phyloP scores from a whole-genome alignment of 2,113 vertebrate genomes.

The Oncorhynchus mykiss region DNA sequence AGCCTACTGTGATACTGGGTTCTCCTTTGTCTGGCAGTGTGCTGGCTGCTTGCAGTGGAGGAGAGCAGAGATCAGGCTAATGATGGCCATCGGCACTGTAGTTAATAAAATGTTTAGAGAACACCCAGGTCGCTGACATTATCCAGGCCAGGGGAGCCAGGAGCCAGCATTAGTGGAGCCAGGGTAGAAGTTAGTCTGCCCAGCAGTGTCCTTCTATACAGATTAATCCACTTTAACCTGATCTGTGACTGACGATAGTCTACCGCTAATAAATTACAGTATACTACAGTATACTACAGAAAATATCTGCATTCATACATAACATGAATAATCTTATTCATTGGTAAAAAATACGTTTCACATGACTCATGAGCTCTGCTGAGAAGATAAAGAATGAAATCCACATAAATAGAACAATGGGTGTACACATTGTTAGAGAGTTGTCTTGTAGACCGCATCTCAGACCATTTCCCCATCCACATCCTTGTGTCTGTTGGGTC shows the following conservation, averaged over 20 bases:
- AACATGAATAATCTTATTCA: background rate
- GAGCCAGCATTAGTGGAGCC: background rate
- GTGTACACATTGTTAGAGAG: background rate
- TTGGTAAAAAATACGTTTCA: background rate
- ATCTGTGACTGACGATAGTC: slow-evolving; percentile 9
- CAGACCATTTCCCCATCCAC: background rate
- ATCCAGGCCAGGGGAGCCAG: background rate
- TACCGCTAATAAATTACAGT: background rate
- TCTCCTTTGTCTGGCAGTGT: background rate
- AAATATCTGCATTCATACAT: background rate
- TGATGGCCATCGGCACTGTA: slow-evolving; percentile 53
- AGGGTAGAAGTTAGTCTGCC: background rate
- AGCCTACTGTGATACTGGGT: background rate
- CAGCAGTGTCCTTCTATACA: slow-evolving; percentile 25
- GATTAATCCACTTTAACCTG: slow-evolving; percentile 32
- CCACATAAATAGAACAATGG: background rate
- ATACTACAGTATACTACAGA: background rate
- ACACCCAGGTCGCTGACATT: slow-evolving; percentile 33
- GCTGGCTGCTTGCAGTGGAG: slow-evolving; percentile 26
- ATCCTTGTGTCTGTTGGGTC: background rate
- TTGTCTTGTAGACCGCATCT: background rate
- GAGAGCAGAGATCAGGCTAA: slow-evolving; percentile 49
- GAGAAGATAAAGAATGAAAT: background rate
- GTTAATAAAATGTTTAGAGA: slow-evolving; percentile 66
- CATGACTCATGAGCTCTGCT: background rate